Evolutionary conservation across 2,888 invertebrate genomes (phyloP).

Genomic region (Baccha elongata): DNA sequence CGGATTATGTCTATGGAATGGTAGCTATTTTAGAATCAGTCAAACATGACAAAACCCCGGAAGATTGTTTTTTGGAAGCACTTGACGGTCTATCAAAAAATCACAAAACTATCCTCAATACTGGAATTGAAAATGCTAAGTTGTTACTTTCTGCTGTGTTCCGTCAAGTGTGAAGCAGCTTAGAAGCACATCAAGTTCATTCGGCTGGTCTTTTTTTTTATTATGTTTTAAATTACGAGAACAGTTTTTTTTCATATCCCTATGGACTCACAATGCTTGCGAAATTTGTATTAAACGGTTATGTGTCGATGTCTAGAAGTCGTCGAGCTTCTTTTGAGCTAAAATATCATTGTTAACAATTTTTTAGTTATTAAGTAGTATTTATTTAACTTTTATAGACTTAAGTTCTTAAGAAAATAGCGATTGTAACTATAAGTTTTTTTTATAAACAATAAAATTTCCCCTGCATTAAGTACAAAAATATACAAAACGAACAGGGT

Average conservation of each 20-base stretch:
- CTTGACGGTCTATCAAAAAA: constrained; percentile 87
- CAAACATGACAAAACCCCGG: constrained; percentile 84
- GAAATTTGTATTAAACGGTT: constrained; percentile 88
- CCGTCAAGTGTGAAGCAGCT: constrained; percentile 89
- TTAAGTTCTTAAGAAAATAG: not conserved
- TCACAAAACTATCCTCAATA: constrained; percentile 84
- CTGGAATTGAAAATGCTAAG: constrained; percentile 89
- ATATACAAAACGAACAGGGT: constrained; percentile 15
- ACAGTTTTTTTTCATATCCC: constrained; percentile 85
- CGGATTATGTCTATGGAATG: constrained; percentile 92
- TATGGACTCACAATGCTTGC: constrained; percentile 88
- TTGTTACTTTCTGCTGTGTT: constrained; percentile 87
- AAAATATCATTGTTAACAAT: constrained; percentile 15
- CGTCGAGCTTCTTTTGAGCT: constrained; percentile 85
- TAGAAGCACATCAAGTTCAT: constrained; percentile 91
- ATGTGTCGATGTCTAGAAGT: constrained; percentile 86
- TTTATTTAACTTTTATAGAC: constrained; percentile 60
- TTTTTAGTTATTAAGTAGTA: constrained; percentile 53
- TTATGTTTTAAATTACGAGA: constrained; percentile 91
- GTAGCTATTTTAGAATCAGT: constrained; percentile 87
- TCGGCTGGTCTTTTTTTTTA: constrained; percentile 95
- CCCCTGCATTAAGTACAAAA: constrained; percentile 38
- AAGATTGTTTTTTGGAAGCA: constrained; percentile 88
- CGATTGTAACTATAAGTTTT: not conserved
- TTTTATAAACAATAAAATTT: not conserved